Evolutionary conservation across 1,140 invertebrate species (phyloP).

Genomic region (Dreissena rostriformis): DNA sequence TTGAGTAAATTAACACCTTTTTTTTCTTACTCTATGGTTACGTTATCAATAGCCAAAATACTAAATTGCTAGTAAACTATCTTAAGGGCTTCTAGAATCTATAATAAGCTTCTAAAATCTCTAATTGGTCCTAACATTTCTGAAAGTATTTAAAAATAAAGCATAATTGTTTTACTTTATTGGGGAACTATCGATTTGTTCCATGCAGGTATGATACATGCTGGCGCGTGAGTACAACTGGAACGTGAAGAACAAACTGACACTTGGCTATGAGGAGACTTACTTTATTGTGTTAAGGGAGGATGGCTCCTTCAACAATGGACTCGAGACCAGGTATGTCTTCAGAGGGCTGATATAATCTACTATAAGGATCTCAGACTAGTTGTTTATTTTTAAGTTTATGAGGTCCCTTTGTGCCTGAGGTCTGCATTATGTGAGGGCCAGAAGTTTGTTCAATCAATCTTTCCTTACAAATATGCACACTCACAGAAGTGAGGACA

Average conservation of each 20-base stretch:
- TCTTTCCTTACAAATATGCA: no score
- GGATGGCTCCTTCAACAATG: conserved; percentile 96
- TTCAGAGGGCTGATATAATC: not conserved
- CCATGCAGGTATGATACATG: conserved; percentile 80
- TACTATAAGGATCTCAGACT: not conserved
- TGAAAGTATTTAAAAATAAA: no score
- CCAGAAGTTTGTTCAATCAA: no score
- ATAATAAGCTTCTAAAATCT: no score
- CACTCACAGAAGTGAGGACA: no score
- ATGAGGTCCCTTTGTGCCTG: no score
- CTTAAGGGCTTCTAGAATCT: no score
- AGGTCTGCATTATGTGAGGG: no score
- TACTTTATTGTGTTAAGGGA: conserved; percentile 97
- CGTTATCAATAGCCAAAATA: not conserved
- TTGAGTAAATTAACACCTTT: not conserved
- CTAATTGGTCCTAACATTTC: no score
- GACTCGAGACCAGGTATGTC: conserved; percentile 92
- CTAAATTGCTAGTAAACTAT: no score
- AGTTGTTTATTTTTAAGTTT: conserved; percentile 3
- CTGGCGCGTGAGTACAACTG: conserved; percentile 92
- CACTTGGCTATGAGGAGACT: conserved; percentile 99
- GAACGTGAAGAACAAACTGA: conserved; percentile 99
- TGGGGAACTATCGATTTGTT: no score
- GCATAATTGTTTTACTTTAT: no score
- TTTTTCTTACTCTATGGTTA: not conserved